Conservation (phyloP, 2,888 invertebrate species). For the Dasysyrphus tricinctus region DNA sequence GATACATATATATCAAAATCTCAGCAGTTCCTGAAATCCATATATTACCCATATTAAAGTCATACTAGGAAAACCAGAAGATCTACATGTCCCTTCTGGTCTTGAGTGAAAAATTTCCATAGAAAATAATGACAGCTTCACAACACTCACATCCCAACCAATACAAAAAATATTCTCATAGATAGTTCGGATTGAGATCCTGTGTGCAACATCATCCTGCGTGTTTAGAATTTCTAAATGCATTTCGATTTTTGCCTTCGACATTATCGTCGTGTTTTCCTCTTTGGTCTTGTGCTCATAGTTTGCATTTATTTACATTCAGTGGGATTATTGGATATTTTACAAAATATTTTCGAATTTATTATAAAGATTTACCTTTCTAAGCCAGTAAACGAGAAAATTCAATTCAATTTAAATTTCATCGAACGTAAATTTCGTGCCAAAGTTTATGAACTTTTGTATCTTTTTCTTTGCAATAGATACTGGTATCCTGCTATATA, state of each 20-base stretch:
- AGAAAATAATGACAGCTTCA: slow-evolving; percentile 5
- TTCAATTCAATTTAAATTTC: slow-evolving; percentile 62
- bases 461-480: neutral
- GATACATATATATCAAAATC: neutral
- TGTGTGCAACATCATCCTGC: slow-evolving; percentile 25
- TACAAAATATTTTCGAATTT: slow-evolving; percentile 51
- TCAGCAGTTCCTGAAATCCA: slow-evolving; percentile 32
- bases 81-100: neutral
- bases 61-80: neutral
- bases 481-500: no score
- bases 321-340: slow-evolving; percentile 62
- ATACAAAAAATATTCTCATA: slow-evolving; percentile 14
- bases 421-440: slow-evolving; percentile 40
- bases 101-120: neutral
- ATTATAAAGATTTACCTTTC: slow-evolving; percentile 24
- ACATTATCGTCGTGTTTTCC: neutral
- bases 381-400: neutral
- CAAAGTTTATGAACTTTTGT: slow-evolving; percentile 4
- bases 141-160: neutral
- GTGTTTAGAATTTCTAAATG: slow-evolving; percentile 46
- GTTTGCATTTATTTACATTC: slow-evolving; percentile 51
- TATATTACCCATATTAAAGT: slow-evolving; percentile 51
- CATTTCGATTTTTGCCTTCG: slow-evolving; percentile 25
- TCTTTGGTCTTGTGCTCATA: neutral
- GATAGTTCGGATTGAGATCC: neutral